Percentiles rank a stretch among this genome's conserved stretches.
Evolutionary conservation across 2,797 vertebrate species (phyloP).

Genomic region (Pitangus sulphuratus): DNA sequence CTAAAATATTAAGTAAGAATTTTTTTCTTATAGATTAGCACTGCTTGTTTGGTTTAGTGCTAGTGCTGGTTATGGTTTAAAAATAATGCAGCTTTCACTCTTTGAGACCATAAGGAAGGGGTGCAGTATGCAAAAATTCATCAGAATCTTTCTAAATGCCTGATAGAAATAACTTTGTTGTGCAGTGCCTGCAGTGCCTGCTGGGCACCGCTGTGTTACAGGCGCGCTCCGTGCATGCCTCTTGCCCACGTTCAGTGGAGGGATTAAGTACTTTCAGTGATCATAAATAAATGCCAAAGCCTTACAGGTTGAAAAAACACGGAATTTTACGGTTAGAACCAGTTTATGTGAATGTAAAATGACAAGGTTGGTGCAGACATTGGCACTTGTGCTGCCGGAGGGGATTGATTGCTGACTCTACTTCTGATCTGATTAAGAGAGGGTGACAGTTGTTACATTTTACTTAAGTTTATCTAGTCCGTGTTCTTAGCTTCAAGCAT

Average conservation of each 20-base stretch:
- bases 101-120: slow-evolving; percentile 24
- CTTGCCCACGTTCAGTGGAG: neutral
- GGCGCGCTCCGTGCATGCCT: neutral
- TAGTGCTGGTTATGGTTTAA: slow-evolving; percentile 2
- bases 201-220: neutral
- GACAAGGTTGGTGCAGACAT: neutral
- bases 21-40: slow-evolving; percentile 17
- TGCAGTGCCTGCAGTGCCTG: neutral
- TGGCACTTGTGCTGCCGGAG: neutral
- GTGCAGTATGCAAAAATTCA: slow-evolving; percentile 7
- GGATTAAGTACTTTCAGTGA: neutral
- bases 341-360: neutral
- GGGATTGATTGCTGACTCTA: neutral
- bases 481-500: neutral
- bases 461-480: neutral
- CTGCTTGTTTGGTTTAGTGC: slow-evolving; percentile 33
- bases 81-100: neutral
- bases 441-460: neutral
- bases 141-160: neutral
- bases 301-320: neutral
- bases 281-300: slow-evolving; percentile 11
- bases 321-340: neutral
- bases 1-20: neutral
- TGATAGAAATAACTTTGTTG: neutral
- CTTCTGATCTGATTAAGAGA: neutral